Evolutionary conservation across 2,888 invertebrate species (phyloP), one percentile per base, ranked within the genome.

Genomic region (Teleiodes luculella): DNA sequence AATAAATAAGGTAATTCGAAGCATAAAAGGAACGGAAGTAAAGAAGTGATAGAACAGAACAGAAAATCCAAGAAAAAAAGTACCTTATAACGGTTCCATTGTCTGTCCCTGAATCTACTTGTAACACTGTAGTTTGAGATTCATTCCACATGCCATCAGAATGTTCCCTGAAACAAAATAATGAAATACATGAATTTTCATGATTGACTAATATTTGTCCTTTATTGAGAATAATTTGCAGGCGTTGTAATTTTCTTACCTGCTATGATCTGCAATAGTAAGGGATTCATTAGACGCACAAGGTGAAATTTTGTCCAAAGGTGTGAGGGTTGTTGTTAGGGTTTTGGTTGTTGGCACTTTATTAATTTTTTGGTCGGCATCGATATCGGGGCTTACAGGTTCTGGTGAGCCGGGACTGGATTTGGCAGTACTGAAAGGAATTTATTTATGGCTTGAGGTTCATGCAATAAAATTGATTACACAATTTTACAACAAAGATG

Each of bases 131-230:
- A 7, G 94, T 94, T 85, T 96, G 96, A 10, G 96, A 96, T 85
- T 96, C 96, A 82, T 96, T 96, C 96, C 96, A 96, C 70, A 95
- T 93, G 49, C 95, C 95, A 74, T 96, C 96, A 46, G 96, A 96
- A 78, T 96, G 95, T 77, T 96, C 96, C 70, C 95, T 87, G 67
- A 56, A 78, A 71, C 30, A 47, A 33, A n/a, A 33, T 14, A n/a
- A n/a, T n/a, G n/a, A 20, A 5, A 8, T 39, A 37, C 0, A 41
- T 18, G 3, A 24, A 24, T 24, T 24, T 24, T 24, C 24, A 4
- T 24, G 3, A 24, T 24, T 24, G 3, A 24, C 6, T 24, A 24
- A 24, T 24, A 24, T 24, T 24, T 24, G 3, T 24, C 6, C 3
- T 24, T 24, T 24, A 24, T 24, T 24, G 24, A 6, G n/a, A n/a